Base-by-base conservation (phyloP, 2,113 vertebrate genomes). In the Australoheros scitulus region DNA sequence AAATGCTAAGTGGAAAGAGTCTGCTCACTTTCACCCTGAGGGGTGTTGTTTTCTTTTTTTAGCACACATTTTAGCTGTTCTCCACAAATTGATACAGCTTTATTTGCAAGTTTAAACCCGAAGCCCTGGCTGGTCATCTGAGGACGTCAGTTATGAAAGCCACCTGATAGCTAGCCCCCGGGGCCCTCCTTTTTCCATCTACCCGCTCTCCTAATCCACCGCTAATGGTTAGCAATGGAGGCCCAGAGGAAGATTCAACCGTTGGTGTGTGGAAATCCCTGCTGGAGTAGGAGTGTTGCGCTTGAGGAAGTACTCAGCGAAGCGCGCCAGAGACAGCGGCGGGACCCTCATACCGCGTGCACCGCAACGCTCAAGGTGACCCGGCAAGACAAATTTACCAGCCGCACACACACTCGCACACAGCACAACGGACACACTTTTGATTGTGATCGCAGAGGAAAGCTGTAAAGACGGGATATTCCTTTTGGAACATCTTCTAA, bases 221-320 rank as follows among this genome's bases (percentile, higher is more conserved):
- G 36, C 93, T 95, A 96, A 96, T 96, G 94, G 94, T 94, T 92
- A 93, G 94, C 90, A 89, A 90, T 92, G 86, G 92, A 90, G 91
- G 90, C 95, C 94, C 91, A 80, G 91, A 93, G 92, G 93, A 91
- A 88, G 92, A 91, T 88, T 89, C 87, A 84, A 70, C 83, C 80
- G 77, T 59, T 88, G 90, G 85, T 85, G 89, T 93, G 90, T 94
- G 93, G 91, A 95, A 95, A 96, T 94, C 93, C 94, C 95, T 94
- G 92, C 92, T 91, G 92, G 94, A 91, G 93, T 91, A 90, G 90
- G 88, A 94, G 92, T 94, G 95, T 93, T 82, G 92, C 93, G 95
- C 94, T 95, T 95, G 92, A 94, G 82, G 86, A 93, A 95, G 94
- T 94, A 60, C 94, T 95, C 95, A 95, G 94, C 92, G 90, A 95